phyloP scores from a whole-genome alignment of 2,888 invertebrate genomes.

The Anticlea derivata region DNA sequence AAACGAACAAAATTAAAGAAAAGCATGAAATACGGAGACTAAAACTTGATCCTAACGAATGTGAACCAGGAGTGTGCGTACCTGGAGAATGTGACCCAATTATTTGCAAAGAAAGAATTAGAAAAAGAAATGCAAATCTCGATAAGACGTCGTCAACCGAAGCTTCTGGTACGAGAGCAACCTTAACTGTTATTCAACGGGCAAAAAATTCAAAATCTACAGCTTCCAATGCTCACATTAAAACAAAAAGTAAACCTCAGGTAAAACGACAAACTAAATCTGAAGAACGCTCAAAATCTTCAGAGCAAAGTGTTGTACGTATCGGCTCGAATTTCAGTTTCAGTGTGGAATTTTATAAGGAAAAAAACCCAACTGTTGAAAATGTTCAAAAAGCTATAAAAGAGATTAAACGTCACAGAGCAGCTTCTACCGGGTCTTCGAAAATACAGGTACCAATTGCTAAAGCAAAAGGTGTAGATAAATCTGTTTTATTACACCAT shows the following conservation, averaged over 20 bases:
- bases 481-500: neutral
- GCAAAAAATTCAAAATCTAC: neutral
- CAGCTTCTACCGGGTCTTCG: neutral
- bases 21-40: conserved; percentile 28
- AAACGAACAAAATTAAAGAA: conserved; percentile 14
- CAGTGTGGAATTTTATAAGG: conserved; percentile 17
- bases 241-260: conserved; percentile 4
- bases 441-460: neutral
- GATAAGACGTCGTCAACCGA: conserved; percentile 25
- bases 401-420: neutral
- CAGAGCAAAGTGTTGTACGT: conserved; percentile 24
- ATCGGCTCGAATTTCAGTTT: conserved; percentile 17
- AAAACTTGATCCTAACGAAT: conserved; percentile 24
- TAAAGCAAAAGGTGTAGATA: conserved; percentile 12
- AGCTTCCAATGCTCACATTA: conserved; percentile 1
- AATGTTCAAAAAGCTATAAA: conserved; percentile 16
- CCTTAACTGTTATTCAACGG: conserved; percentile 2
- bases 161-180: conserved; percentile 1
- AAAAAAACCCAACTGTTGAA: conserved; percentile 35
- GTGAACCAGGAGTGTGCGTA: conserved; percentile 48
- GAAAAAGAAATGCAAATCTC: conserved; percentile 32
- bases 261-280: conserved; percentile 4
- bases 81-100: conserved; percentile 50
- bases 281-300: neutral
- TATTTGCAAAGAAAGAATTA: conserved; percentile 45